Percentiles rank a stretch among this genome's conserved stretches.
phyloP scores from a whole-genome alignment of 2,113 vertebrate genomes.

The Setophaga coronata region DNA sequence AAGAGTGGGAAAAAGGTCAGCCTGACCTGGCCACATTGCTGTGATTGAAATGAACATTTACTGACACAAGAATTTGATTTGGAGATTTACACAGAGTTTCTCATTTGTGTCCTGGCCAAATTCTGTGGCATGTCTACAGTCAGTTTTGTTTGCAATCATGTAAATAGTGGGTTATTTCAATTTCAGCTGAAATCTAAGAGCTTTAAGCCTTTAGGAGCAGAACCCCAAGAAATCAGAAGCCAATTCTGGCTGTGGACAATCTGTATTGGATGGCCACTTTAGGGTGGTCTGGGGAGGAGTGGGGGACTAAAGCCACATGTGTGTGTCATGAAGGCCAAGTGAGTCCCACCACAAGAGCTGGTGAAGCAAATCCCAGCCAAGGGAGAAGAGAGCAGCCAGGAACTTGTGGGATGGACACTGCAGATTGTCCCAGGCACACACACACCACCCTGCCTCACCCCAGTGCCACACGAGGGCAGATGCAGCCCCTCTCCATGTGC shows the following conservation, averaged over 20 bases:
- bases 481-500: not conserved
- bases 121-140: not conserved
- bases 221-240: fast-evolving
- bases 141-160: not conserved
- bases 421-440: not conserved
- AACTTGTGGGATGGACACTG: not conserved
- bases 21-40: not conserved
- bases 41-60: not conserved
- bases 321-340: not conserved
- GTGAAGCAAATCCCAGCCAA: not conserved
- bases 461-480: fast-evolving
- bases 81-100: not conserved
- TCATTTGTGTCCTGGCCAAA: not conserved
- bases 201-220: not conserved
- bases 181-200: not conserved
- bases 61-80: not conserved
- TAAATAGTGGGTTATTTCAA: not conserved
- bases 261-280: not conserved
- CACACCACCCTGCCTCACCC: not conserved
- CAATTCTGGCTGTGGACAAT: fast-evolving
- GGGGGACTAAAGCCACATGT: fast-evolving
- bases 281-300: not conserved
- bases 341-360: not conserved
- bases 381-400: not conserved
- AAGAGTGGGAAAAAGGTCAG: not conserved